A percentile compares a stretch with the other conserved stretches of the same genome.
Conservation (phyloP, 2,113 vertebrate genomes). For the Microcebus jonahi region DNA sequence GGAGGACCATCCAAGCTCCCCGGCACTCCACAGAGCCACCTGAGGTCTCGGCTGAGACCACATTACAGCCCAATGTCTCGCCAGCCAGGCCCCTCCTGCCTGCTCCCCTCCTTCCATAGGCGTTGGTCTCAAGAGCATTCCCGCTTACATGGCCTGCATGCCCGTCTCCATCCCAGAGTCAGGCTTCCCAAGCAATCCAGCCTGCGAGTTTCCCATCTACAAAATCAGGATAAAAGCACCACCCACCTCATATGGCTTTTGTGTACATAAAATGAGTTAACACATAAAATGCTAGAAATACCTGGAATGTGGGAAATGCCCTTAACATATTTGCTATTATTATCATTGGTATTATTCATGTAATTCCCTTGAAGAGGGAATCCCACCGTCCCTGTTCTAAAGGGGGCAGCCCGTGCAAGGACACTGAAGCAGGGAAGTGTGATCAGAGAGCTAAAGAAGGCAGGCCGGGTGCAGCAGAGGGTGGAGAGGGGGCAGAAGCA, state of each 20-base stretch:
- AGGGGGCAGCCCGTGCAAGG: background rate
- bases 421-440: background rate
- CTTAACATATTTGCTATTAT: background rate
- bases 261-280: background rate
- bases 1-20: background rate
- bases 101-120: background rate
- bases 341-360: too few species aligned
- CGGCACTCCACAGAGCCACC: rapidly evolving
- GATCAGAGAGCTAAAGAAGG: background rate
- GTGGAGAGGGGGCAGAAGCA: background rate
- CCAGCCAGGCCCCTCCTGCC: background rate
- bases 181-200: background rate
- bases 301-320: too few species aligned
- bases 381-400: background rate
- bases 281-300: background rate
- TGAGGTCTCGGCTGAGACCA: background rate
- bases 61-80: background rate
- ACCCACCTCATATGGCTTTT: background rate
- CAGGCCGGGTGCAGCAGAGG: background rate
- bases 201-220: background rate
- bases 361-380: background rate
- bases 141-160: background rate
- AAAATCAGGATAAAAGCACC: background rate
- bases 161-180: background rate
- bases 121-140: background rate